These are phyloP conservation scores for Malthinus flaveolus DNA, from an alignment of 2,888 invertebrate genomes.

Conservation along the genomic window DNA sequence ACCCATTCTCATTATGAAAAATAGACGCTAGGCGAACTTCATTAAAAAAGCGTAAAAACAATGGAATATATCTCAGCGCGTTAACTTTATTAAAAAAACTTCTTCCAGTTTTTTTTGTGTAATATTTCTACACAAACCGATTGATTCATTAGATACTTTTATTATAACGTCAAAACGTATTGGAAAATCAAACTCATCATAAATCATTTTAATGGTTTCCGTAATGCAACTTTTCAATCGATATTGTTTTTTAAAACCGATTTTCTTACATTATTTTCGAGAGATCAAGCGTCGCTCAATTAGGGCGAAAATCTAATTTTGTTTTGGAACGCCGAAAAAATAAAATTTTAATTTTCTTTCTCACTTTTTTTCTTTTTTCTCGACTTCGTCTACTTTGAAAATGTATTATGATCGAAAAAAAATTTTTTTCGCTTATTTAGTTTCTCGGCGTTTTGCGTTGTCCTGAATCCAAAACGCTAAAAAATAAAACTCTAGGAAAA, in stretches of 20 bases:
- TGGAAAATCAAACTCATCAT: conserved; percentile 13
- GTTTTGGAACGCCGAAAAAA: no score
- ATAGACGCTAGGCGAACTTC: not conserved
- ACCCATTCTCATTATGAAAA: no score
- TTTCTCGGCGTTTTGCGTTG: no score
- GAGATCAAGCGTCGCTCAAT: no score
- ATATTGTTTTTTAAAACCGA: conserved; percentile 6
- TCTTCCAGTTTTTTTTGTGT: conserved; percentile 1
- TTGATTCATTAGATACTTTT: conserved; percentile 20
- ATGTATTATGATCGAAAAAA: no score
- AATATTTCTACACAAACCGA: conserved; percentile 13
- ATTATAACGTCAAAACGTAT: conserved; percentile 15
- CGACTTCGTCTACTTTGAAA: no score
- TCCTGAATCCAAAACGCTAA: no score
- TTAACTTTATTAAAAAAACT: not conserved
- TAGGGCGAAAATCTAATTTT: no score
- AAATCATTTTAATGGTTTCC: conserved; percentile 17
- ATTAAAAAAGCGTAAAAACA: not conserved
- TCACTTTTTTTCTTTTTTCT: no score
- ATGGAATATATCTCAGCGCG: not conserved
- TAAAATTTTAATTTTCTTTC: no score
- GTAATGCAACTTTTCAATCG: conserved; percentile 12
- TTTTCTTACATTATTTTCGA: not conserved
- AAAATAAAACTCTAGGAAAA: no score
- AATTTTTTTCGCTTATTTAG: no score